Evolutionary conservation across 2,888 invertebrate species (phyloP), one percentile per base, ranked within the genome.

Genomic region (Cancer borealis): DNA sequence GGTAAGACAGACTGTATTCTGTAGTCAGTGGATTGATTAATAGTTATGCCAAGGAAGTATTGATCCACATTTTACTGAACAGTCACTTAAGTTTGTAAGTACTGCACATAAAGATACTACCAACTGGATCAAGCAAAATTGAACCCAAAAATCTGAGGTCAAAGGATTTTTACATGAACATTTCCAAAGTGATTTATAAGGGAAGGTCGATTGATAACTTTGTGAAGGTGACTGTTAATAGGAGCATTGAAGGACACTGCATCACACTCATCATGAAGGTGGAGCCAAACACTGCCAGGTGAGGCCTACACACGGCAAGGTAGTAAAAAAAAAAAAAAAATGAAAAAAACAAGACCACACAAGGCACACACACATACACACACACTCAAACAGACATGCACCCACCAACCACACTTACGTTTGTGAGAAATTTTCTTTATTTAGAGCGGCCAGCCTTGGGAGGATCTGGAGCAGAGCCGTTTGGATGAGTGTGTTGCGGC

Each of bases 391-490:
- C 12, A 1, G 2, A 54, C 54, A 54, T 54, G 54, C 60, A 21
- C 60, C 21, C 17, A 60, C 60, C 17, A 73, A 73, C n/a, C 1
- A 26, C 26, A 8, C 96, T 96, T 95, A 97, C 97, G 98, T 97
- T 94, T 97, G 97, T 0, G 98, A 97, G 96, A 99, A 99, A 94
- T 97, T 97, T 8, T 98, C 97, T 95, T 98, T 98, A 96, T 99
- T 98, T 96, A 99, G 99, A n/a, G 99, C 99, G 8, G 99, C 99
- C 92, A 99, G 97, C 96, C 99, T 97, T 0, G 99, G 99, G 95
- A 99, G 97, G 91, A 99, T 97, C 79, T 98, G 98, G 94, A 99
- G 97, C 21, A 99, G 97, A 0, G 98, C 98, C 96, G 98, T 98
- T 96, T 99, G 99, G 45, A 99, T 98, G 96, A 98, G 98, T 6